A percentile compares a stretch with the other conserved stretches of the same genome.
phyloP scores from a whole-genome alignment of 2,113 vertebrate species.

The Zeus faber region DNA sequence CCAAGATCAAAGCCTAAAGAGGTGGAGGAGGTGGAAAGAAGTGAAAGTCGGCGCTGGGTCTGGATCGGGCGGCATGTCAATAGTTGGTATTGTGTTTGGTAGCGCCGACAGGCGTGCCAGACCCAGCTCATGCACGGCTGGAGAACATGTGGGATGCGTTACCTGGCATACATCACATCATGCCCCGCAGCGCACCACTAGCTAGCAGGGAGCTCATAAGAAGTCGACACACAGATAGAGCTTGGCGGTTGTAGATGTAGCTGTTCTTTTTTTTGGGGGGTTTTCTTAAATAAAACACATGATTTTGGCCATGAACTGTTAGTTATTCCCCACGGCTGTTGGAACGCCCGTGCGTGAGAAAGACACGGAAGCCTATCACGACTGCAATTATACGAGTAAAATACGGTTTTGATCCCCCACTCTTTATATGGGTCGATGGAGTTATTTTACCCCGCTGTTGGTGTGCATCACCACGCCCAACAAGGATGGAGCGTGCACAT shows the following conservation, averaged over 20 bases:
- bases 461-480: too few species aligned
- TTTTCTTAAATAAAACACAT: too few species aligned
- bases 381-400: not conserved
- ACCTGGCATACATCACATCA: constrained; percentile 8
- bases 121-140: constrained; percentile 1
- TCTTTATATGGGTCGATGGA: not conserved
- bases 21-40: too few species aligned
- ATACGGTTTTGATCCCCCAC: not conserved
- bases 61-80: constrained; percentile 6
- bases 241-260: too few species aligned
- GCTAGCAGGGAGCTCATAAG: not conserved
- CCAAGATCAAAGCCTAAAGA: too few species aligned
- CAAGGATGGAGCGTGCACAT: too few species aligned
- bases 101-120: constrained; percentile 9
- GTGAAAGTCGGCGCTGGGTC: not conserved
- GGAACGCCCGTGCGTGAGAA: too few species aligned
- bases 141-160: constrained; percentile 20
- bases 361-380: not conserved
- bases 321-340: too few species aligned
- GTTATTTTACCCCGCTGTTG: not conserved
- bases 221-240: too few species aligned
- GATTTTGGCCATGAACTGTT: too few species aligned
- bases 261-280: too few species aligned
- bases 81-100: constrained; percentile 19
- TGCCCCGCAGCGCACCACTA: too few species aligned